Base-by-base conservation (phyloP, 2,888 invertebrate species). In the Agrilus cyanescens region DNA sequence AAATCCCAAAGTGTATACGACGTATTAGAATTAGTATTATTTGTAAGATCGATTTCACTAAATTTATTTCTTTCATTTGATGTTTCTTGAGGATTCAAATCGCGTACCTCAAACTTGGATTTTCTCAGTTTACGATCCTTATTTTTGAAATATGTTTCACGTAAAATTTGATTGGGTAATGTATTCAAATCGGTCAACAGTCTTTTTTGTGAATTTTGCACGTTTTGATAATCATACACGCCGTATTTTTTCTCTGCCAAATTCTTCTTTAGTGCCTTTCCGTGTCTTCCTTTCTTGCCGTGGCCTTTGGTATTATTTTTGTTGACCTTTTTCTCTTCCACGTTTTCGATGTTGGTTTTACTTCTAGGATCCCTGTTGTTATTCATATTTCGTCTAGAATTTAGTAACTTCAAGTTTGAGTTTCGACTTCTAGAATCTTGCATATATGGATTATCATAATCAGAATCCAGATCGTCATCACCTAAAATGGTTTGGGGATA, bases 1-100 rank as follows among this genome's bases (percentile, higher is more conserved):
- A 75, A 58, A 51, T 74, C 73, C 74, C 74, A 74, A 6, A 75
- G 51, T 45, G 58, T 66, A 32, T 62, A 59, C 2, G 65, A 60
- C 4, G 51, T 50, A 45, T 63, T 62, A 36, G 54, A 39, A 4
- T 50, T 50, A 10, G 49, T 47, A 38, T 53, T 56, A 40, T 57
- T 59, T 43, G 63, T 61, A 30, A 58, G 53, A 12, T 48, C 10
- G 10, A 25, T 4, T 38, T 61, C 59, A 15, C 65, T 53, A 8
- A 59, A 51, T 29, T 55, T 58, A 20, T 62, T 61, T 30, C 63
- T 62, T 46, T 58, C 59, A 16, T 57, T 57, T 38, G 59, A 61
- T 39, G 63, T 62, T 16, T 57, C 50, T 44, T 65, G 65, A 4
- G 58, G 57, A 40, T 59, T 58, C 20, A 62, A 47, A 44, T 68